Evolutionary conservation across 2,888 invertebrate species (phyloP), one percentile per base, ranked within the genome.

Genomic region (Cephus runcator): DNA sequence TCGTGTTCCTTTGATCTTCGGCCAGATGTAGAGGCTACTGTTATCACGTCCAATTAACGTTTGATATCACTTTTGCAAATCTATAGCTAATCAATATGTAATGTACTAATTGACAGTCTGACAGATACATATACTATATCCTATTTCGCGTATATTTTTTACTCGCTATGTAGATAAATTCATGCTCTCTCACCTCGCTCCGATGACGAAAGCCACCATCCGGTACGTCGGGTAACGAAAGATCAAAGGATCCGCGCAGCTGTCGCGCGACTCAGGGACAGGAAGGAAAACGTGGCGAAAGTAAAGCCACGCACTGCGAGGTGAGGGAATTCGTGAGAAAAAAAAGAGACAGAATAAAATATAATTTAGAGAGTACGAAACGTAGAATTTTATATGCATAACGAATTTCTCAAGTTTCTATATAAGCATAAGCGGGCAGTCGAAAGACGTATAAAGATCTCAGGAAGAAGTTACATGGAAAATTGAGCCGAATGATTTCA

Each of bases 191-290:
- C 56, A 56, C 56, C 56, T 56, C 56, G 56, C 56, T 56, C 23
- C 23, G 56, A 56, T 56, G 56, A 56, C 56, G 56, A 56, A 9
- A 56, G 56, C 23, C 23, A 56, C 56, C 56, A 56, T 56, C 56
- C 56, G 56, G 56, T 23, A 56, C 56, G 56, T 23, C 56, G 56
- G 2, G 56, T 56, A 56, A 56, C 56, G 56, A 23, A 56, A 31
- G 71, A 71, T 71, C 56, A 79, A 80, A 78, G 75, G 78, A 79
- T 77, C 77, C 73, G 73, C 69, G 79, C 78, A 81, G 81, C 79
- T 80, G 81, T 34, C 73, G 12, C 69, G 34, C n/a, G 69, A 71
- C 69, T 12, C 23, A 69, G 73, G 73, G 71, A 78, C 73, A 74
- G 31, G 34, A 76, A 36, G 77, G 73, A 34, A 75, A 71, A 68